These are phyloP conservation scores for Aythya baeri DNA, from an alignment of 2,113 vertebrate species.

Conservation along the genomic window DNA sequence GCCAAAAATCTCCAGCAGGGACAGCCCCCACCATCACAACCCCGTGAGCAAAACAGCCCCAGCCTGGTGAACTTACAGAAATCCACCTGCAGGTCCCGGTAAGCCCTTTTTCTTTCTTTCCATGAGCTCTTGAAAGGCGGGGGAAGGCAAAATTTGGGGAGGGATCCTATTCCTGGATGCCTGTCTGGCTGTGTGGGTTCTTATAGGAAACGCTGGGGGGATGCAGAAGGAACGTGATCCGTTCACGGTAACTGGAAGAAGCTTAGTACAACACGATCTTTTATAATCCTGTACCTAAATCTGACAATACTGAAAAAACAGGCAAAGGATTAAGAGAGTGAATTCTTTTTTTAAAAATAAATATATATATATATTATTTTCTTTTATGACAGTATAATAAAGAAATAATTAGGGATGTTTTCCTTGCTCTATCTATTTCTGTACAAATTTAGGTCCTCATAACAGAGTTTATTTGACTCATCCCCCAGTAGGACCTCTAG, in stretches of 20 bases:
- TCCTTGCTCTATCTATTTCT: not conserved
- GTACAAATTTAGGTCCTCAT: not conserved
- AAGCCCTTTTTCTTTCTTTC: not conserved
- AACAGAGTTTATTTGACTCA: fast-evolving
- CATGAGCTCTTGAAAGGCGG: not conserved
- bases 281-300: not conserved
- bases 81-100: not conserved
- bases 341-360: not conserved
- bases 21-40: not conserved
- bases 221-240: not conserved
- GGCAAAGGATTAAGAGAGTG: not conserved
- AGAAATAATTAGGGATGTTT: not conserved
- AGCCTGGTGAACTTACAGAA: not conserved
- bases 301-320: not conserved
- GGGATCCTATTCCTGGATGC: not conserved
- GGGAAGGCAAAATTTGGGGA: too few species aligned
- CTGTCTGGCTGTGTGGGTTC: not conserved
- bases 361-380: too few species aligned
- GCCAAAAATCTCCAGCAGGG: not conserved
- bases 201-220: not conserved
- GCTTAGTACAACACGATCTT: not conserved
- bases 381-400: fast-evolving
- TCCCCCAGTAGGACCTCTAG: not conserved
- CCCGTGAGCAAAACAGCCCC: not conserved
- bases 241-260: fast-evolving